These are phyloP conservation scores for Sterna hirundo DNA, from an alignment of 2,113 vertebrate species.

Conservation along the genomic window DNA sequence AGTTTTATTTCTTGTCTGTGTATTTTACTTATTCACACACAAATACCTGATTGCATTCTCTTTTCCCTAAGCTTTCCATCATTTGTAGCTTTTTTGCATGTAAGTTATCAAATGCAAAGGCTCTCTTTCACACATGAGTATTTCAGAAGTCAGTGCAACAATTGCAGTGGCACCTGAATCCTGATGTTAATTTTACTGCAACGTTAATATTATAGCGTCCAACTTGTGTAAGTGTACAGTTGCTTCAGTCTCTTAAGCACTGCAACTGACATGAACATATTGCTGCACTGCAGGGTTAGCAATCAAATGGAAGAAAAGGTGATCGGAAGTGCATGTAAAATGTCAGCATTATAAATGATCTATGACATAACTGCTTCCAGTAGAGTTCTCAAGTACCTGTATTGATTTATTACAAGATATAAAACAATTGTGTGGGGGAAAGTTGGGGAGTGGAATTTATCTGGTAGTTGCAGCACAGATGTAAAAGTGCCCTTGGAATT, in stretches of 20 bases:
- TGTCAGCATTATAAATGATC: background rate
- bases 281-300: background rate
- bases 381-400: background rate
- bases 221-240: background rate
- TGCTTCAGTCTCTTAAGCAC: background rate
- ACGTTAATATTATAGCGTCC: background rate
- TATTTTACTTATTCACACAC: background rate
- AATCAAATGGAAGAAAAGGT: background rate
- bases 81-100: background rate
- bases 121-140: background rate
- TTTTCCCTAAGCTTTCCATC: background rate
- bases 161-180: background rate
- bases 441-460: background rate
- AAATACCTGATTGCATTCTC: background rate
- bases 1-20: background rate
- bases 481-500: background rate
- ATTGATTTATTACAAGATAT: background rate
- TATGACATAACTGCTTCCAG: background rate
- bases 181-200: background rate
- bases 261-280: background rate
- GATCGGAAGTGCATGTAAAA: background rate
- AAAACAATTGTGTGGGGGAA: background rate
- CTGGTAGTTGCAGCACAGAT: background rate
- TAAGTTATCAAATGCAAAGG: background rate
- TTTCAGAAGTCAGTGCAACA: background rate